These are phyloP conservation scores for Aplocera efformata DNA, from an alignment of 2,888 invertebrate genomes.

Conservation along the genomic window DNA sequence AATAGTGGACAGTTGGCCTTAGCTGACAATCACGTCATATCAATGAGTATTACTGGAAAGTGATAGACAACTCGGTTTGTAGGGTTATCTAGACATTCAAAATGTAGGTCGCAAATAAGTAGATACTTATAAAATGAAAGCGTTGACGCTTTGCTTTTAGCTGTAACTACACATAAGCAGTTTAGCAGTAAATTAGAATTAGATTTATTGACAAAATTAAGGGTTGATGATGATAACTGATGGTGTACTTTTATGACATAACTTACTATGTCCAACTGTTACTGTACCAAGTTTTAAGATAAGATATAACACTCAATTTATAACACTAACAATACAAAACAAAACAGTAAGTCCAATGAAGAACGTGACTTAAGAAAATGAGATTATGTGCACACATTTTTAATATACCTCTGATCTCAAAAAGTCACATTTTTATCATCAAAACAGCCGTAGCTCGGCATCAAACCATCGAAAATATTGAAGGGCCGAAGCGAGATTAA, in stretches of 20 bases:
- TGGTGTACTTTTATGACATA: too few relatives aligned
- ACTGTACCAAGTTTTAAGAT: too few relatives aligned
- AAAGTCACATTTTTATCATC: too few relatives aligned
- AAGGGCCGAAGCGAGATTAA: conserved; percentile 30
- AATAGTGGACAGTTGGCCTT: too few relatives aligned
- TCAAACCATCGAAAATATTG: conserved; percentile 24
- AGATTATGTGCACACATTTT: too few relatives aligned
- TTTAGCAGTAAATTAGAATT: conserved; percentile 12
- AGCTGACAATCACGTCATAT: conserved; percentile 11
- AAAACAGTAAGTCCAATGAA: too few relatives aligned
- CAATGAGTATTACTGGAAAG: conserved; percentile 24
- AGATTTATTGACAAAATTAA: not conserved
- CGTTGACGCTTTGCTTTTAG: conserved; percentile 7
- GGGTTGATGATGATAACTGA: too few relatives aligned
- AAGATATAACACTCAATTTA: too few relatives aligned
- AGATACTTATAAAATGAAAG: conserved; percentile 24
- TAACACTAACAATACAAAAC: too few relatives aligned
- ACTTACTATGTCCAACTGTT: too few relatives aligned
- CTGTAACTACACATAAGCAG: conserved; percentile 8
- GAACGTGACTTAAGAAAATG: too few relatives aligned
- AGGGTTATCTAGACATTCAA: not conserved
- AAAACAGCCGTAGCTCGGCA: conserved; percentile 7
- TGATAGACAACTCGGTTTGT: conserved; percentile 18
- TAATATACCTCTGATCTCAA: too few relatives aligned
- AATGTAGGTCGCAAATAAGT: conserved; percentile 26